Base-by-base conservation (phyloP, 1,140 invertebrate genomes). In the Platorchestia sp. region DNA sequence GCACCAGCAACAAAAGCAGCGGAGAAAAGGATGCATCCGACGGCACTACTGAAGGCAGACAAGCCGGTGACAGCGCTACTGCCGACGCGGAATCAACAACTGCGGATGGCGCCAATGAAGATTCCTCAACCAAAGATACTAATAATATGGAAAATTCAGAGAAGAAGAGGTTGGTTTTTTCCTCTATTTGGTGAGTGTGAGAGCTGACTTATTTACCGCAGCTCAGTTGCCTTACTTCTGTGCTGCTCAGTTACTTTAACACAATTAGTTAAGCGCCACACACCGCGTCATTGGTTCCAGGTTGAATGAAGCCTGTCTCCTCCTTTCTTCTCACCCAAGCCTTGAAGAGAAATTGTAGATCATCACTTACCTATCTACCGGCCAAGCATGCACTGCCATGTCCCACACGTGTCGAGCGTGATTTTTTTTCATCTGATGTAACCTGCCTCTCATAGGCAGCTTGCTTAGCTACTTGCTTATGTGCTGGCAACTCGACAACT, bases 101-200 rank as follows among this genome's bases (percentile, higher is more conserved):
- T 44, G 91, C 43, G 44, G 91, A 44, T 47, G 91, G 45, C 45
- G 45, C 43, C 43, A 45, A 42, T 44, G 43, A 93, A 93, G 91
- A 93, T 93, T 93, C 91, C 3, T 91, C 89, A 7, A 45, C 36
- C 91, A 93, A 93, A 93, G 45, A 93, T 93, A 47, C 91, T 93
- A 93, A 40, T 44, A 93, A 93, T 93, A 41, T 93, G 91, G 91
- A 93, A 41, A 93, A 44, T 93, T 93, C 91, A 93, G 91, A 93
- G 43, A 93, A 93, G 91, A 93, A 93, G 91, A 93, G 91, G 91
- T 93, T 93, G 43, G 91, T 93, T 93, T 45, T 45, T 93, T 45
- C 41, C 45, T 93, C 45, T 40, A 47, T 0, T 93, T 93, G 91
- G 91, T 93, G 91, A 93, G 91, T 93, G 91, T 45, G 45, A 45